phyloP scores from a whole-genome alignment of 2,888 invertebrate species.

The Oscheius myriophilus region DNA sequence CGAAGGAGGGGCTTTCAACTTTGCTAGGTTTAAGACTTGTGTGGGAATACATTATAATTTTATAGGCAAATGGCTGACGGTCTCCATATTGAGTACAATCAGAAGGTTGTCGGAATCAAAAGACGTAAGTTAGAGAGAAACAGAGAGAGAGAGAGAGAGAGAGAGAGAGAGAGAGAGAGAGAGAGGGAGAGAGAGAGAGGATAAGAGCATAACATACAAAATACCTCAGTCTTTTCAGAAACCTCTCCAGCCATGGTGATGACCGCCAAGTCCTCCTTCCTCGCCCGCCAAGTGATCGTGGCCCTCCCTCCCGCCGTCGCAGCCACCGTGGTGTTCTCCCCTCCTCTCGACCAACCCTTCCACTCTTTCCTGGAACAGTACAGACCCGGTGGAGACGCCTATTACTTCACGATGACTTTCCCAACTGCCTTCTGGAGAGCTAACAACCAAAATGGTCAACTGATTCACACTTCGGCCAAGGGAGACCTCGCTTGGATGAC shows the following conservation, averaged over 20 bases:
- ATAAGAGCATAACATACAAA: too few relatives aligned
- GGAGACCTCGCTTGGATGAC: conserved; percentile 56
- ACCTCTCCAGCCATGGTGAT: conserved; percentile 36
- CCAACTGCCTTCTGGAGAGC: conserved; percentile 55
- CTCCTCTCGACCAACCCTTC: conserved; percentile 42
- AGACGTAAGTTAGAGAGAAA: conserved; percentile 37
- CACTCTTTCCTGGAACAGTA: conserved; percentile 50
- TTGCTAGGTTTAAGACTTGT: conserved; percentile 26
- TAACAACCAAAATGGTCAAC: conserved; percentile 47
- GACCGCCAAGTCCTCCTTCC: conserved; percentile 34
- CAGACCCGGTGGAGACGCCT: conserved; percentile 52
- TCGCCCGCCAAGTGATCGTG: conserved; percentile 50
- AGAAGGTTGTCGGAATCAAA: conserved; percentile 39
- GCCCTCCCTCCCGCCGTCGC: conserved; percentile 50
- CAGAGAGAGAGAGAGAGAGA: too few relatives aligned
- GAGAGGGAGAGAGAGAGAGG: too few relatives aligned
- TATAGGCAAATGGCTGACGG: conserved; percentile 42
- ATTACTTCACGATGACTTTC: conserved; percentile 59
- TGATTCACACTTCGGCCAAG: conserved; percentile 45
- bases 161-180: too few relatives aligned
- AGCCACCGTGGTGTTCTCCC: conserved; percentile 42
- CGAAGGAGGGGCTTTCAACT: conserved; percentile 44
- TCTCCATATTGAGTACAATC: conserved; percentile 40
- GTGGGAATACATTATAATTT: not conserved
- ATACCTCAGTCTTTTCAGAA: conserved; percentile 26